Percentiles rank a stretch among this genome's conserved stretches.
Conservation (phyloP, 2,113 vertebrate genomes). For the Brachypodius melanocephalos region DNA sequence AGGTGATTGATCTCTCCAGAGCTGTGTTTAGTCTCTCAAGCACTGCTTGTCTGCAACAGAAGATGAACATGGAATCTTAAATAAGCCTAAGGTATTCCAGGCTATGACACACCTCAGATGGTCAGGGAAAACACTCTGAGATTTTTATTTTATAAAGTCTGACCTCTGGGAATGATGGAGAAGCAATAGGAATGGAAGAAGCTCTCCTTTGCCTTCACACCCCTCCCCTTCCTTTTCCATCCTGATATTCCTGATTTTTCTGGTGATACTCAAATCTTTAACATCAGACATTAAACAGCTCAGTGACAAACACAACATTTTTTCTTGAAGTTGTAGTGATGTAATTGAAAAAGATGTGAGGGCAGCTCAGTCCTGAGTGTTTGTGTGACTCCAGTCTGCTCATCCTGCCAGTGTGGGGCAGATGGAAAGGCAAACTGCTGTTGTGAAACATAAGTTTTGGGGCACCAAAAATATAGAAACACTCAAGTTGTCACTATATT, state of each 20-base stretch:
- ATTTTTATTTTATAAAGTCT: not conserved
- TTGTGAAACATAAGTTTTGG: not conserved
- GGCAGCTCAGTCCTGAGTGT: not conserved
- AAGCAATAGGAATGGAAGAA: not conserved
- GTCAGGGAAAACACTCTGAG: not conserved
- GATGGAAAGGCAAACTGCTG: not conserved
- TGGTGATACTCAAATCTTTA: not conserved
- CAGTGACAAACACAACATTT: not conserved
- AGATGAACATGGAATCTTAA: not conserved
- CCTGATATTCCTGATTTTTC: not conserved
- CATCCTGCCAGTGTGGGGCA: not conserved
- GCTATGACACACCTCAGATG: not conserved
- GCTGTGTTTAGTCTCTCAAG: not conserved
- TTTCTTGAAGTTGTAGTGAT: not conserved
- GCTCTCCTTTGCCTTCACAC: not conserved
- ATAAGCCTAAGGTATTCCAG: not conserved
- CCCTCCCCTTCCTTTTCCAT: not conserved
- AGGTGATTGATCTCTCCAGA: not conserved
- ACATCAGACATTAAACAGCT: not conserved
- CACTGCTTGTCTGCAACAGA: not conserved
- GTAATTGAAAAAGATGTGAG: not conserved
- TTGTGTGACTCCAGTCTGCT: not conserved
- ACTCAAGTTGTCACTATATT: not conserved
- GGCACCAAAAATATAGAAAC: not conserved
- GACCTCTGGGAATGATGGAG: not conserved